Base-by-base conservation (phyloP, 2,888 invertebrate species). In the Acanthococcus lagerstroemiae region DNA sequence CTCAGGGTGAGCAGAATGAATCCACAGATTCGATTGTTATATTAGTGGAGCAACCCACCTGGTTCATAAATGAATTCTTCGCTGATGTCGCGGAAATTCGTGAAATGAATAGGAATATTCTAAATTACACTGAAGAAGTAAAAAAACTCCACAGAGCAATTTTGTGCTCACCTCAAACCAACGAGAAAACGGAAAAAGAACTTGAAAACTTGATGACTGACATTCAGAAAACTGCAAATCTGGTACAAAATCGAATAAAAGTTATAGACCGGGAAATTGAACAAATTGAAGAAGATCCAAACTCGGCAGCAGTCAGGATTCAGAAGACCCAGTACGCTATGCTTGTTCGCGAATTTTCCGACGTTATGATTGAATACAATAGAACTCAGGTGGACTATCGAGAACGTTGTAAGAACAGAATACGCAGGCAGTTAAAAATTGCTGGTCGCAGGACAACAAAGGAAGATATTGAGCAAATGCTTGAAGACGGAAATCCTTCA, bases 301-400 rank as follows among this genome's bases (percentile, higher is more conserved):
- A 95, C 82, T 94, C 94, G 75, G 99, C 97, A 69, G 97, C 99
- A 81, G 83, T 97, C 78, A 87, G 97, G 83, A 97, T 99, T 86
- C 89, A 95, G 80, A 97, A 97, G 83, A 97, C 96, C 72, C 90
- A 99, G 81, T 97, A 99, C 81, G 95, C 96, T 74, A 99, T 99
- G 73, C 81, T 99, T 76, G 96, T 96, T 73, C 87, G 99, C 77
- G 96, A 97, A 83, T 99, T 99, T 79, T 97, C 99, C 73, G 97
- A 99, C 80, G 97, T 99, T 74, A 99, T 99, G 99, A 99, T 96
- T 75, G 97, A 99, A 81, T 99, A 99, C 82, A 99, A 99, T 82
- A 89, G 96, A 79, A 99, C 97, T 77, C 99, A 99, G 82, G 96
- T 97, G 74, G 97, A 99, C 82, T 99, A 99, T 82, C 84, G 99